Percentiles rank a stretch among this genome's conserved stretches.
These are phyloP conservation scores for Sylvicapra grimmia DNA, from an alignment of 2,113 vertebrate genomes.

Conservation along the genomic window DNA sequence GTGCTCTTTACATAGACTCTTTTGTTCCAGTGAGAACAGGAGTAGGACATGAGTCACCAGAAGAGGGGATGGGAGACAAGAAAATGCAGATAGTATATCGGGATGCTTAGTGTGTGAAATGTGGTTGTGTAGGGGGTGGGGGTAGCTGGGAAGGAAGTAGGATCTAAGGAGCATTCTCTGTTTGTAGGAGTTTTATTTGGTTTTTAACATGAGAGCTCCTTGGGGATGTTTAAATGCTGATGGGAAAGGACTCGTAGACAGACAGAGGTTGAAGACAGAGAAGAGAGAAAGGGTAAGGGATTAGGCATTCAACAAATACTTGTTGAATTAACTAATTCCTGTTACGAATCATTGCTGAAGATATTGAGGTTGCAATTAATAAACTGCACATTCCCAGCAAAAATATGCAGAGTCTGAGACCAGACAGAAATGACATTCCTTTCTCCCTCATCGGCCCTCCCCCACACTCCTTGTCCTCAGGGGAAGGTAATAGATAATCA, in stretches of 20 bases:
- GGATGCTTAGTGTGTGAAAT: background rate
- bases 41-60: background rate
- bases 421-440: conserved; percentile 30
- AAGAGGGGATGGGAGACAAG: background rate
- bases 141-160: background rate
- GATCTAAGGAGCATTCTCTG: background rate
- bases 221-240: background rate
- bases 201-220: conserved; percentile 4
- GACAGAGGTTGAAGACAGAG: background rate
- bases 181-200: background rate
- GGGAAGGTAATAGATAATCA: background rate
- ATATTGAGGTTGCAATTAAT: background rate
- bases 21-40: background rate
- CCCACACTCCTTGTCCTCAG: background rate
- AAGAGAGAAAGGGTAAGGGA: background rate
- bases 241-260: background rate
- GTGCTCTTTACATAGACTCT: background rate
- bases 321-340: conserved; percentile 29
- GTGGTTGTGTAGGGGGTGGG: background rate
- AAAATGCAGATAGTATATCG: background rate
- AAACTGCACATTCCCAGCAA: background rate
- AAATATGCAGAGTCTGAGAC: background rate
- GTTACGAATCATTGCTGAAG: background rate
- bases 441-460: background rate
- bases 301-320: conserved; percentile 20